Conservation (phyloP, 92 coral and sea anemone species). For the Epizoanthus fatuus region DNA sequence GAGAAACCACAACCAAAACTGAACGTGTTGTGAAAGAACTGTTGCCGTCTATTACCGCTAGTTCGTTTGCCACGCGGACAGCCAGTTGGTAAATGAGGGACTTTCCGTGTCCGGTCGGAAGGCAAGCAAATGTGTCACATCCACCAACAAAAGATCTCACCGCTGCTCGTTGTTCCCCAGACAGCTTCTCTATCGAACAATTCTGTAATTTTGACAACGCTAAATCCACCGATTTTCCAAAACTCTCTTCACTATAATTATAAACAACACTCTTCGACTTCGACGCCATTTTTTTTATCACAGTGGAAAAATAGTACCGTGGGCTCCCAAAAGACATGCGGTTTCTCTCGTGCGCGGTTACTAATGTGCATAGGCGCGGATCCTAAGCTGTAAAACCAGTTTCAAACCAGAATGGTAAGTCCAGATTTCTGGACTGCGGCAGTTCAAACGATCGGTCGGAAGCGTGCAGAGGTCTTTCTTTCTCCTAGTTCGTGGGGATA, state of each 20-base stretch:
- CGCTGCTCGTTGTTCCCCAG: background rate
- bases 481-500: too few relatives aligned
- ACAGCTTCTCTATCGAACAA: constrained; percentile 21
- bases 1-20: constrained; percentile 16
- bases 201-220: constrained; percentile 23
- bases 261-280: too few relatives aligned
- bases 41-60: constrained; percentile 7
- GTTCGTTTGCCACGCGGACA: background rate
- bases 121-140: constrained; percentile 12
- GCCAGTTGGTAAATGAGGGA: constrained; percentile 9
- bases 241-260: background rate
- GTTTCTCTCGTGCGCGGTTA: background rate
- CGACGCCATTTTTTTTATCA: background rate
- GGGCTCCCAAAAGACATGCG: constrained; percentile 7
- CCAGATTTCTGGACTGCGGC: too few relatives aligned
- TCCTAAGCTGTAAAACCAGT: too few relatives aligned
- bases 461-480: too few relatives aligned
- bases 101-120: constrained; percentile 6
- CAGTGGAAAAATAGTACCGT: background rate
- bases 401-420: too few relatives aligned
- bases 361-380: too few relatives aligned
- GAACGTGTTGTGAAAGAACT: constrained; percentile 12
- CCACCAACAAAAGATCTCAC: background rate
- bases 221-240: background rate
- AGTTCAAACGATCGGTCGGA: too few relatives aligned